phyloP scores from a whole-genome alignment of 2,888 invertebrate species.

The Sipha maydis region DNA sequence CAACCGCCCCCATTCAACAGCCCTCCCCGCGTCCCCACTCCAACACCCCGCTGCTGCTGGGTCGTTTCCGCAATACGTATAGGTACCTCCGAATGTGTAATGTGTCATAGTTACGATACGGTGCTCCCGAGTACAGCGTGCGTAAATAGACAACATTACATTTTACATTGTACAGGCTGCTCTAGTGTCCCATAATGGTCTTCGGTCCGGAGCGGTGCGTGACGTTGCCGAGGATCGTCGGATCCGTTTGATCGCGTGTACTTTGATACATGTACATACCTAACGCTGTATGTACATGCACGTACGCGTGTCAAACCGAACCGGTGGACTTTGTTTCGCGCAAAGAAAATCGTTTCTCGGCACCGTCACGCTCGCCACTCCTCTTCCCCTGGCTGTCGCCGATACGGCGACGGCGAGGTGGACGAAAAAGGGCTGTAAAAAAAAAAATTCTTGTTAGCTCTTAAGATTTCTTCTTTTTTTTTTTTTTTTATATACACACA shows the following conservation, averaged over 20 bases:
- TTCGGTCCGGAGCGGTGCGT: conserved; percentile 66
- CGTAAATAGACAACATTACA: not conserved
- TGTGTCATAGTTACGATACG: not conserved
- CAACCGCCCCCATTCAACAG: not conserved
- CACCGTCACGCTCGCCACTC: conserved; percentile 45
- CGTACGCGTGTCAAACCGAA: not conserved
- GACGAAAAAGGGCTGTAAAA: conserved; percentile 24
- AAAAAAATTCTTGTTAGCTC: conserved; percentile 50
- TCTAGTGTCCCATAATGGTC: not conserved
- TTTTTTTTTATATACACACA: not conserved
- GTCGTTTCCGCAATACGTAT: not conserved
- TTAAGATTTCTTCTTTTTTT: conserved; percentile 29
- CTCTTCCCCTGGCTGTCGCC: not conserved
- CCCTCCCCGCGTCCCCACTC: not conserved
- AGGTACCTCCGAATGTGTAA: no score
- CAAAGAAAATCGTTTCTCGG: conserved; percentile 57
- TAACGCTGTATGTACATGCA: no score
- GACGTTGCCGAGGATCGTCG: conserved; percentile 56
- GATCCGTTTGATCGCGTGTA: conserved; percentile 33
- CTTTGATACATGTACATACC: no score
- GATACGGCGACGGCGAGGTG: not conserved
- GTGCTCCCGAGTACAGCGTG: not conserved
- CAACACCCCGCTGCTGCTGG: not conserved
- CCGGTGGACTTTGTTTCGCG: conserved; percentile 36
- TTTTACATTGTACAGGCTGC: not conserved